phyloP scores from a whole-genome alignment of 2,797 vertebrate genomes.

The Leucoraja ocellata region DNA sequence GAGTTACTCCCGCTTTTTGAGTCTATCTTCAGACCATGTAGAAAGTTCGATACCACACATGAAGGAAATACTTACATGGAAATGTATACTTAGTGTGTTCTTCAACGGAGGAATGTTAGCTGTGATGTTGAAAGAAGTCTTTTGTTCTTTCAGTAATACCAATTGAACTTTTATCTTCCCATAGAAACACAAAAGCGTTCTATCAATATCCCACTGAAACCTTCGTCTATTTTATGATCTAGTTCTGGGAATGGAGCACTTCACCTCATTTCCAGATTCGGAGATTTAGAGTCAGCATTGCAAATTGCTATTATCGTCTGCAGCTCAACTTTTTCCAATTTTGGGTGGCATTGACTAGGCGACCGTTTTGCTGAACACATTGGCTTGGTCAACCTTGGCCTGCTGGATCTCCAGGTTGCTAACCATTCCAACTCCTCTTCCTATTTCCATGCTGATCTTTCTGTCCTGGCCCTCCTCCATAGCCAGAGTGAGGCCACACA shows the following conservation, averaged over 20 bases:
- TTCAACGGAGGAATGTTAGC: not conserved
- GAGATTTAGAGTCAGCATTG: not conserved
- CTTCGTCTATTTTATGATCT: not conserved
- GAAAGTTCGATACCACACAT: no score
- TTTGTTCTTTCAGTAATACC: not conserved
- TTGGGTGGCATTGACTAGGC: not conserved
- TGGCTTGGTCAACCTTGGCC: no score
- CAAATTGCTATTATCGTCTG: not conserved
- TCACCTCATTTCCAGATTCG: not conserved
- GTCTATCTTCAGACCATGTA: no score
- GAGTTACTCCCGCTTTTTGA: no score
- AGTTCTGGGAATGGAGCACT: not conserved
- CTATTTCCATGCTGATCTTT: no score
- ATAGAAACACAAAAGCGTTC: not conserved
- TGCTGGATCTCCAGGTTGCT: no score
- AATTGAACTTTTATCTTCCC: not conserved
- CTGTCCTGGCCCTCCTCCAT: no score
- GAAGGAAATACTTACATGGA: no score
- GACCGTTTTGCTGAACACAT: no score
- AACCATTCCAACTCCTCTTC: no score
- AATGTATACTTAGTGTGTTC: not conserved
- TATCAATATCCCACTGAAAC: not conserved
- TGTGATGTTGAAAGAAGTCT: not conserved
- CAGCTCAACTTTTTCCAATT: not conserved
- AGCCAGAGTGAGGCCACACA: no score